Percentiles rank a stretch among this genome's conserved stretches.
phyloP scores from a whole-genome alignment of 2,113 vertebrate species.

The Phainopepla nitens region DNA sequence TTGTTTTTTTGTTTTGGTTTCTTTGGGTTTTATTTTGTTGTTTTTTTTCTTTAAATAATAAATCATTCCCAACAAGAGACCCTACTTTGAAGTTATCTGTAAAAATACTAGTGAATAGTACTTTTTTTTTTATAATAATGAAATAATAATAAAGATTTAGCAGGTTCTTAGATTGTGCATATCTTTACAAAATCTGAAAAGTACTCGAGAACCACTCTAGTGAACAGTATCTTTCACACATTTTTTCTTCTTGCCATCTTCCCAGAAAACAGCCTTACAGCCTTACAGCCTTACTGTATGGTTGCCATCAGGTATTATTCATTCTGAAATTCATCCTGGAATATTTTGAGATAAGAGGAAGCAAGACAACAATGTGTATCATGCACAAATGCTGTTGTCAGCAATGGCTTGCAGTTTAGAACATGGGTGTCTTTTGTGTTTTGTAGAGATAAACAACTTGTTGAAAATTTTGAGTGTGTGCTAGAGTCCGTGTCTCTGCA shows the following conservation, averaged over 20 bases:
- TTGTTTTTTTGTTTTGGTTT: too few relatives aligned
- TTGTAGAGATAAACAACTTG: background rate
- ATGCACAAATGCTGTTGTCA: background rate
- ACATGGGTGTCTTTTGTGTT: background rate
- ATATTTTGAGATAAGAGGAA: background rate
- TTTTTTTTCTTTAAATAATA: background rate
- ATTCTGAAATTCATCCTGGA: background rate
- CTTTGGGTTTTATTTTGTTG: background rate
- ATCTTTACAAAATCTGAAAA: background rate
- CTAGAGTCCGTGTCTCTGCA: background rate
- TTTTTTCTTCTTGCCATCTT: background rate
- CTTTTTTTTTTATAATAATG: background rate
- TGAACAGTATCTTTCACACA: background rate
- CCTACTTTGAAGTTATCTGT: background rate
- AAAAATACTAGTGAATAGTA: background rate
- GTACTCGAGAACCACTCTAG: background rate
- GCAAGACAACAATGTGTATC: background rate
- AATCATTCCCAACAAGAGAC: background rate
- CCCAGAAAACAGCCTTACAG: background rate
- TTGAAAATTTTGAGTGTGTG: background rate
- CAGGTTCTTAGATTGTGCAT: background rate
- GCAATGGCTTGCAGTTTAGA: background rate
- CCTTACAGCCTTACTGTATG: rapidly evolving
- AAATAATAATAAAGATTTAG: background rate
- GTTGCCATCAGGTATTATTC: rapidly evolving